Evolutionary conservation across 1,140 invertebrate genomes (phyloP), one percentile per base, ranked within the genome.

Genomic region (Neocloeon triangulifer): DNA sequence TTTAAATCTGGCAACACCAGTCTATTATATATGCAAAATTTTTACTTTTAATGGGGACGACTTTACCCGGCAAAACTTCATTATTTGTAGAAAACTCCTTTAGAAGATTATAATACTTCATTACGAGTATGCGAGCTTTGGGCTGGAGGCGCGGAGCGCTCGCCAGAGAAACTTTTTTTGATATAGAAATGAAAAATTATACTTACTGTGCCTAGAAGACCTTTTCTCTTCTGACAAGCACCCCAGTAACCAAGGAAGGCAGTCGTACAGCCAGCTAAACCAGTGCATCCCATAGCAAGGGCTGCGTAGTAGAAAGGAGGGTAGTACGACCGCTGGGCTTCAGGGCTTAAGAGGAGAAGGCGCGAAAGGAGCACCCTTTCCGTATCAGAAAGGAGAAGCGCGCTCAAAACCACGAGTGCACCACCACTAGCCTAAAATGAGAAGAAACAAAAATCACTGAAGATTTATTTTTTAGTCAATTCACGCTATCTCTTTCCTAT

Each of bases 191-290:
- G 19, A 37, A 26, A 34, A 15, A 19, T 36, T 27, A 10, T 25
- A 56, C 62, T 64, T 60, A 73, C 71, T 25, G 66, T 50, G 34
- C 63, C 66, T 12, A 79, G 55, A 25, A 75, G 58, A 43, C 66
- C 66, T 40, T 73, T 72, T 44, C 68, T 74, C 39, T 71, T 61
- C 35, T 73, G 51, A 45, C 74, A 77, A 6, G 69, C 69, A 2
- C 72, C 73, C 70, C 74, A 79, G 42, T 73, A 80, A 18, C 77
- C 77, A 5, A 79, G 46, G 20, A 79, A 58, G 2, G 69, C 64
- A 4, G 64, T 61, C 4, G 65, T 50, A 17, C 69, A 64, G 19
- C 74, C 61, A 13, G 65, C 44, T 21, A 78, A 56, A 12, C 76
- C 78, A 0, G 69, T 48, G 1, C 57, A 54, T 12, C 72, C 56